phyloP scores from a whole-genome alignment of 2,113 vertebrate species.

The Acanthochromis polyacanthus region DNA sequence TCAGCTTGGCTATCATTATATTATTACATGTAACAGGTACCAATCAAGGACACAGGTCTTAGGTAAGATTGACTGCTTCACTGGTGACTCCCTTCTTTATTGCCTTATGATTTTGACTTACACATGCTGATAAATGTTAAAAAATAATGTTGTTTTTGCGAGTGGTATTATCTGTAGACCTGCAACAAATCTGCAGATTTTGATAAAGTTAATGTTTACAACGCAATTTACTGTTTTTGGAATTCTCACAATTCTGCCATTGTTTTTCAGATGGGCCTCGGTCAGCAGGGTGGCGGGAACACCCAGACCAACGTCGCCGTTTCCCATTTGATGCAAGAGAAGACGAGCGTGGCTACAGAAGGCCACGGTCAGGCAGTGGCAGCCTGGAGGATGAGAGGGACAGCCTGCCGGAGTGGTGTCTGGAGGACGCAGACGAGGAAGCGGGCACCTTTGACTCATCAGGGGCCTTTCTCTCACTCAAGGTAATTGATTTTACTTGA shows the following conservation, averaged over 20 bases:
- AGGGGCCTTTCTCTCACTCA: conserved; percentile 95
- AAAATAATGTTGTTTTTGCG: too few relatives aligned
- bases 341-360: conserved; percentile 93
- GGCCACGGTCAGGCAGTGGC: conserved; percentile 93
- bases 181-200: too few relatives aligned
- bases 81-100: not conserved
- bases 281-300: conserved; percentile 95
- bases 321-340: conserved; percentile 96
- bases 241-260: not conserved
- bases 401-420: conserved; percentile 97
- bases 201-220: too few relatives aligned
- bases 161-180: too few relatives aligned
- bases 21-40: not conserved
- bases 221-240: not conserved
- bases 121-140: not conserved
- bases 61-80: not conserved
- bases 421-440: conserved; percentile 97
- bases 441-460: conserved; percentile 98
- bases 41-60: not conserved
- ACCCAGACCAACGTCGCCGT: conserved; percentile 92
- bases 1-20: not conserved
- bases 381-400: conserved; percentile 96
- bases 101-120: not conserved
- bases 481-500: conserved; percentile 59
- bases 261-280: conserved; percentile 86